Base-by-base conservation (phyloP, 2,888 invertebrate genomes). In the Linhomoeus sp. region DNA sequence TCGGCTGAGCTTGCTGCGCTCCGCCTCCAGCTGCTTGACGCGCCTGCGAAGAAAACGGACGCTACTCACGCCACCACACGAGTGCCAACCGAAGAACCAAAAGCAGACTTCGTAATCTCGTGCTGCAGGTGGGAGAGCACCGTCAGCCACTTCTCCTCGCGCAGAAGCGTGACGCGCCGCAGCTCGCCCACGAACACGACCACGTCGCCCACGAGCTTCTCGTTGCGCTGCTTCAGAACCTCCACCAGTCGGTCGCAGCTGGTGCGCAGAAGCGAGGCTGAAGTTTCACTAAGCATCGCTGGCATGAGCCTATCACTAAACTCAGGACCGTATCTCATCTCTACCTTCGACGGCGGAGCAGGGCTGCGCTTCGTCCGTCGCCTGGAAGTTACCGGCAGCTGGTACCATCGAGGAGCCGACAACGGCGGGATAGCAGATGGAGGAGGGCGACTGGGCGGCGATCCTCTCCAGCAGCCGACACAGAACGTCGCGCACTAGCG, bases 81-180 rank as follows among this genome's bases (percentile, higher is more conserved):
- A n/a, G n/a, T n/a, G n/a, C 26, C 50, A n/a, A n/a, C n/a, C n/a
- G n/a, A n/a, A n/a, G n/a, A n/a, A n/a, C n/a, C n/a, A n/a, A n/a
- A n/a, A n/a, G 55, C 52, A 41, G 55, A 55, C 56, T 60, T 59
- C 43, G 55, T 58, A 49, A 64, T 59, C 50, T 66, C 67, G 36
- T 56, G 57, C 49, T 71, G 69, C 63, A 90, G 80, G 65, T 90
- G 88, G 3, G 79, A 79, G 49, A 94, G 70, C 0, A 88, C 84
- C 2, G 88, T 85, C 17, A 87, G 72, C 80, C 88, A 90, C 40
- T 86, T 70, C 66, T 90, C 88, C 62, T 88, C 87, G 83, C 85
- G 86, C 1, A 97, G 71, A 46, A 97, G 68, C 43, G 88, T 88
- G 47, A 94, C 85, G 50, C 92, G 75, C 48, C 87, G 77, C 51